Evolutionary conservation across 2,888 invertebrate genomes (phyloP).

Genomic region (Macrosiphum euphorbiae): DNA sequence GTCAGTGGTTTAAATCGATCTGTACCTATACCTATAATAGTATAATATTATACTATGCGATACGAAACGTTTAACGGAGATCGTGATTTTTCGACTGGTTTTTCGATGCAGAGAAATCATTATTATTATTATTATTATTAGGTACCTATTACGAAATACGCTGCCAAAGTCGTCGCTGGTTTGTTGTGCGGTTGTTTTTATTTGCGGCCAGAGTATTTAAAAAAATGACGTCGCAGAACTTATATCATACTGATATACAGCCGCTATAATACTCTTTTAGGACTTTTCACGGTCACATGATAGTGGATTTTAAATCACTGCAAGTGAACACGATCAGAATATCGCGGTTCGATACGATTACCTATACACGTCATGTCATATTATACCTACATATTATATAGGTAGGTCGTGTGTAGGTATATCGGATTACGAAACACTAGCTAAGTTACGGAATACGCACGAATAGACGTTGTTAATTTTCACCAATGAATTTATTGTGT

Average conservation of each 20-base stretch:
- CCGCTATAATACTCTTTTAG: background rate
- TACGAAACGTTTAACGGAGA: constrained; percentile 16
- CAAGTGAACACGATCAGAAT: background rate
- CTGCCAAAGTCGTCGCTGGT: background rate
- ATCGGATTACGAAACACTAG: background rate
- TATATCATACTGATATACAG: background rate
- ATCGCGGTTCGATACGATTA: background rate
- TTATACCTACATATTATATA: no score
- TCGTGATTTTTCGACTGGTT: constrained; percentile 5
- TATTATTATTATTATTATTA: background rate
- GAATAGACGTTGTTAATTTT: background rate
- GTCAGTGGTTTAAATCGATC: constrained; percentile 37
- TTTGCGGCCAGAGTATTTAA: background rate
- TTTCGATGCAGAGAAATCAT: background rate
- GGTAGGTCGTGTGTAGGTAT: background rate
- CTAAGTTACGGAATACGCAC: background rate
- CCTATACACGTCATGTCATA: background rate
- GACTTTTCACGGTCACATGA: constrained; percentile 12
- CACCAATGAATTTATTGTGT: background rate
- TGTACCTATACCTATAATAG: background rate
- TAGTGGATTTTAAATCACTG: background rate
- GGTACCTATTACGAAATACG: background rate
- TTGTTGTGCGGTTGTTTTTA: background rate
- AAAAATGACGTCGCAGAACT: background rate
- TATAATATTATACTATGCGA: background rate